Conservation (phyloP, 2,113 vertebrate species). For the Nesoenas mayeri region DNA sequence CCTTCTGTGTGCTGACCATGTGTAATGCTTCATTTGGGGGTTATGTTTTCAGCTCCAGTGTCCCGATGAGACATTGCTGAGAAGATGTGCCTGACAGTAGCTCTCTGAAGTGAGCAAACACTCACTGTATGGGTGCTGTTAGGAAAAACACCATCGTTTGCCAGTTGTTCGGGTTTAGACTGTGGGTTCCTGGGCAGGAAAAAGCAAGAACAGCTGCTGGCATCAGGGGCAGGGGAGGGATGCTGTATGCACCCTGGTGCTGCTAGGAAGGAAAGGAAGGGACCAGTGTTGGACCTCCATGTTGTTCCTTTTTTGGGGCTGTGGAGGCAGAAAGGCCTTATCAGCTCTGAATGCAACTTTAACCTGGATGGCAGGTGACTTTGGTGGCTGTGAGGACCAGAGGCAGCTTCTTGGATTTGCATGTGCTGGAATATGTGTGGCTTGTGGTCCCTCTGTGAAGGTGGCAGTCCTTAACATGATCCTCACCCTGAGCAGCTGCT, state of each 20-base stretch:
- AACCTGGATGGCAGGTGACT: neutral
- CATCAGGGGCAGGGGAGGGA: neutral
- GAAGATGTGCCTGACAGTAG: neutral
- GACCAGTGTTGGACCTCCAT: neutral
- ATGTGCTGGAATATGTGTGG: neutral
- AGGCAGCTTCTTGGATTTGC: neutral
- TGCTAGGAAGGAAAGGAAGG: neutral
- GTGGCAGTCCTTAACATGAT: neutral
- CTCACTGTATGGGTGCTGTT: neutral
- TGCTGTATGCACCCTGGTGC: neutral
- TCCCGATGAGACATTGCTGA: neutral
- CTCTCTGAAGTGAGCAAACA: neutral
- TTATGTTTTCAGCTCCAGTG: neutral
- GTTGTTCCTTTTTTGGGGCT: fast-evolving
- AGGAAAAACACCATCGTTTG: neutral
- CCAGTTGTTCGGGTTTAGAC: neutral
- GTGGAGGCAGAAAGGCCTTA: neutral
- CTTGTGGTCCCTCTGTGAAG: neutral
- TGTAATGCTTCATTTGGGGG: neutral
- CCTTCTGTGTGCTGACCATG: neutral
- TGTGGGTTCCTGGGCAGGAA: neutral
- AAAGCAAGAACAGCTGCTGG: neutral
- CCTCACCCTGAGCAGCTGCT: neutral
- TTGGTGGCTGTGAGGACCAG: neutral
- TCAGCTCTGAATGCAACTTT: neutral